Evolutionary conservation across 2,113 vertebrate genomes (phyloP), one percentile per base, ranked within the genome.

Genomic region (Melanotaenia duboulayi): DNA sequence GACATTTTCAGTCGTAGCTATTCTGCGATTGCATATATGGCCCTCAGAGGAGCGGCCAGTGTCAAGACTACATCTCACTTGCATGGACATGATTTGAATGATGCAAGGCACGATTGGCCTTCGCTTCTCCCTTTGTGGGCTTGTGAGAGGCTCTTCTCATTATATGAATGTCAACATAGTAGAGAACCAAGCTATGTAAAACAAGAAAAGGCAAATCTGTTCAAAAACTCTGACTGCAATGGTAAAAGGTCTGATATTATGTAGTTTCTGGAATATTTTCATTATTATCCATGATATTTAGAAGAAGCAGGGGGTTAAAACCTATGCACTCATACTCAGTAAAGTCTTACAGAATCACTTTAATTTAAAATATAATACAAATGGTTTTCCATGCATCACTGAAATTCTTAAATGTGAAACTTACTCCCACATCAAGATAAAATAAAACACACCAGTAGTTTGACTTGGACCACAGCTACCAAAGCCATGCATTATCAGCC

Each of bases 31-130:
- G 89, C 88, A 80, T 85, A 81, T 85, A 85, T 74, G 62, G 82
- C 80, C 80, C 90, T 92, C 89, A 0, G 42, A 87, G 91, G 89
- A 82, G 81, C 71, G 85, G 76, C 83, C 87, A 81, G 81, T 87
- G 90, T 91, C 91, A 83, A 23, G 81, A 83, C 84, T 66, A 85
- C 83, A 51, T 87, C 83, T 89, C 86, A 80, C 87, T 92, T 76
- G 86, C 88, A 64, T 67, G 83, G 90, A 84, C 83, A 55, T 85
- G 70, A 89, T 92, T 90, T 90, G 88, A 91, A 91, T 90, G 90
- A 92, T 77, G 71, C 12, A 46, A 71, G 73, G 42, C 39, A 48
- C 60, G 49, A 89, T 88, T 69, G 79, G 87, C 74, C 81, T 86
- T 85, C 82, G 68, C 70, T 73, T 83, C 65, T 73, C 32, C 74